A percentile compares a stretch with the other conserved stretches of the same genome.
Conservation (phyloP, 2,113 vertebrate species). For the Burhinus bistriatus region DNA sequence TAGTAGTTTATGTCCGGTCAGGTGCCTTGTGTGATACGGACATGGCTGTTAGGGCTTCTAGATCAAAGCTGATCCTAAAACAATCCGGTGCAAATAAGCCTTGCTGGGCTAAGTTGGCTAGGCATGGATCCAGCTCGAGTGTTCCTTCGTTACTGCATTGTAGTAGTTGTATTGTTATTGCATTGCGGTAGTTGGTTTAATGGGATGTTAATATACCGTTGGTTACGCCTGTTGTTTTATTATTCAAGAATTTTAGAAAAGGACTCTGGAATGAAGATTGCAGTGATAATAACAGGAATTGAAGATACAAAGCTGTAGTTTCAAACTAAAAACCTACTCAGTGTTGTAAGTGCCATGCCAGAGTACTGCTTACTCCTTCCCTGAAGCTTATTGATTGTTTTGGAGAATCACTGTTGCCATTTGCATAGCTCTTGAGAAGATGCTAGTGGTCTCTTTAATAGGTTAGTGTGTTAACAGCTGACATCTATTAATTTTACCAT, state of each 20-base stretch:
- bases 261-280: neutral
- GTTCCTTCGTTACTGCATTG: neutral
- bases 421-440: neutral
- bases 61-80: neutral
- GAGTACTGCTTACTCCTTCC: neutral
- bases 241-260: neutral
- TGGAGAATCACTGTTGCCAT: neutral
- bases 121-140: neutral
- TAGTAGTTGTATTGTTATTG: too few species aligned
- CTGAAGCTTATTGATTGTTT: neutral
- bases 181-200: neutral
- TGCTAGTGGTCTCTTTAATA: neutral
- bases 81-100: neutral
- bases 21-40: neutral
- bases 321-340: neutral
- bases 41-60: neutral
- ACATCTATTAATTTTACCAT: conserved; percentile 37
- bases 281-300: neutral
- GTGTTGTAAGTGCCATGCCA: neutral
- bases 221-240: neutral
- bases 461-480: neutral
- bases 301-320: neutral
- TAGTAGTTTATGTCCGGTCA: neutral
- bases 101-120: neutral
- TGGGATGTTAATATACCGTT: neutral